Evolutionary conservation across 2,888 invertebrate genomes (phyloP).

Genomic region (Chironomus tentans): DNA sequence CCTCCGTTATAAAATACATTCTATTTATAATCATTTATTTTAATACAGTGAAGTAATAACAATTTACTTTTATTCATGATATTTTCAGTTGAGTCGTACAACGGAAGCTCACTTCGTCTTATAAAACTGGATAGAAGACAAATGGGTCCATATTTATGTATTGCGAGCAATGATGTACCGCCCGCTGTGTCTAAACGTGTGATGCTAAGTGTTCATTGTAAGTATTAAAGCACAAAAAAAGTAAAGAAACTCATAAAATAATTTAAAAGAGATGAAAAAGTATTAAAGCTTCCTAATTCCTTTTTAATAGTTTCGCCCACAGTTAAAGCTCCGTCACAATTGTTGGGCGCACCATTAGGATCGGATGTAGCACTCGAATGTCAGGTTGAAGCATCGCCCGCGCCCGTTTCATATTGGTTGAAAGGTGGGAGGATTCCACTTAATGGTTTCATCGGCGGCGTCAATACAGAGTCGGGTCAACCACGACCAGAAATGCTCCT

Average conservation of each 20-base stretch:
- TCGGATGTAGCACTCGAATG: slow-evolving; percentile 81
- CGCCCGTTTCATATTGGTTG: slow-evolving; percentile 43
- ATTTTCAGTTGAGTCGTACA: slow-evolving; percentile 58
- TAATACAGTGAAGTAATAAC: not conserved
- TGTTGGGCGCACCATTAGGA: slow-evolving; percentile 76
- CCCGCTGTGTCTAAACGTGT: slow-evolving; percentile 85
- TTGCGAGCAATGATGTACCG: slow-evolving; percentile 85
- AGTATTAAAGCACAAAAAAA: slow-evolving; percentile 44
- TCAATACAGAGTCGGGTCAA: slow-evolving; percentile 37
- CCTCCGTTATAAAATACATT: too few relatives aligned
- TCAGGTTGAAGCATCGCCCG: slow-evolving; percentile 78
- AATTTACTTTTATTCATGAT: slow-evolving; percentile 30
- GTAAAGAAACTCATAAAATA: not conserved
- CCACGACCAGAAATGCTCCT: slow-evolving; percentile 61
- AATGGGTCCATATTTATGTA: slow-evolving; percentile 88
- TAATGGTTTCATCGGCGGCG: slow-evolving; percentile 35
- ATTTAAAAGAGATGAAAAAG: not conserved
- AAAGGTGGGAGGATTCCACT: slow-evolving; percentile 40
- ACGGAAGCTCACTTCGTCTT: slow-evolving; percentile 63
- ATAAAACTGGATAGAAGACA: slow-evolving; percentile 76
- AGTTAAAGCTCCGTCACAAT: slow-evolving; percentile 80
- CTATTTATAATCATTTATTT: not conserved
- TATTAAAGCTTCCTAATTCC: not conserved
- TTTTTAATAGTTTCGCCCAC: slow-evolving; percentile 66
- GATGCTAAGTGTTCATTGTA: slow-evolving; percentile 80